Evolutionary conservation across 2,888 invertebrate genomes (phyloP), one percentile per base, ranked within the genome.

Genomic region (Psococerastis gibbosa): DNA sequence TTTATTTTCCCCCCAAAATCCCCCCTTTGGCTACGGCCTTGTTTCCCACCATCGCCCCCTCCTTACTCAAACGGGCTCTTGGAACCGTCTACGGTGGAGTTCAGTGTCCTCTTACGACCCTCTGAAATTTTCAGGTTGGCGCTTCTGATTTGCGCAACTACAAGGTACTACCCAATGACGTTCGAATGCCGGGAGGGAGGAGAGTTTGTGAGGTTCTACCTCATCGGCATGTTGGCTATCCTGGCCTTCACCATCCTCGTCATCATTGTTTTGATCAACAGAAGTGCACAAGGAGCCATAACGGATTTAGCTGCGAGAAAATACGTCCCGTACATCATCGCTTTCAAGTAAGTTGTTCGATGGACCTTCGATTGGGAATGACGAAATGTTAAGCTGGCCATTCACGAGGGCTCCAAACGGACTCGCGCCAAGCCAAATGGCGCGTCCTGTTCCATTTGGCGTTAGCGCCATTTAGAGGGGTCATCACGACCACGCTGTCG

Each of bases 271-370:
- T 65, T 81, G 50, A 75, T 78, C 27, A 75, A 73, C 57, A 71
- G 77, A 52, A 79, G 79, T 50, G 74, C 78, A 9, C 69, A 74
- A 52, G 89, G 89, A 22, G 76, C 81, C 47, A 83, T 88, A 52
- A 76, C 78, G 47, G 78, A 84, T 51, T 71, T 75, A 20, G 68
- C 72, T 44, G 71, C 76, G 4, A 66, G 88, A 51, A 70, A 71
- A 53, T 67, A 70, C 53, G 80, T 88, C 9, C 70, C 80, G 5
- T 73, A 75, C 22, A 64, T 84, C 42, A 62, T 85, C 18, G 72
- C 81, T 51, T 55, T 78, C 53, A 81, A 81, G 78, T 78, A 54
- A 65, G 67, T 48, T 33, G n/a, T n/a, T 33, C 3, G 33, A 16
- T 15, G 33, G 17, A 33, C 9, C n/a, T 11, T 11, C 6, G 17